Evolutionary conservation across 1,140 invertebrate genomes (phyloP).

Genomic region (Acromyrmex charruanus): DNA sequence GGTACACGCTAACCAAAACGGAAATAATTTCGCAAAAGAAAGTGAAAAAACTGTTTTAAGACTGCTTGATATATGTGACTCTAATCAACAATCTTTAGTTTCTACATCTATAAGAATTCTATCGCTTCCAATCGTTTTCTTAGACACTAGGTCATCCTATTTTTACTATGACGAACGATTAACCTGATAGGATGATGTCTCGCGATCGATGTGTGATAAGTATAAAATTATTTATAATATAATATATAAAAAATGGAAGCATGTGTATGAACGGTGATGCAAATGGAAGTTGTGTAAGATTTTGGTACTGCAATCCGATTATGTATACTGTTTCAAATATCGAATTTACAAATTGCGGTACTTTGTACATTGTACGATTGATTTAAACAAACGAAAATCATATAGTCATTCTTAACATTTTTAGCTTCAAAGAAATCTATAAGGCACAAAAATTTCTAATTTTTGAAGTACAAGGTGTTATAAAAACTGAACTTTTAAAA

Average conservation of each 20-base stretch:
- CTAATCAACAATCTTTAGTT: slow-evolving; percentile 45
- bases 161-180: slow-evolving; percentile 38
- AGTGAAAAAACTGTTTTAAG: slow-evolving; percentile 30
- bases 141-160: slow-evolving; percentile 14
- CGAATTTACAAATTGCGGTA: background rate
- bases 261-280: slow-evolving; percentile 13
- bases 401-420: background rate
- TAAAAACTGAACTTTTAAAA: background rate
- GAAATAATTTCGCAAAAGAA: slow-evolving; percentile 11
- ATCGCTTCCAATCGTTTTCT: slow-evolving; percentile 37
- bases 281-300: slow-evolving; percentile 1
- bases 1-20: background rate
- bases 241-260: slow-evolving; percentile 15
- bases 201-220: slow-evolving; percentile 45
- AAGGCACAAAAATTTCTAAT: background rate
- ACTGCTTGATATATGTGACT: slow-evolving; percentile 43
- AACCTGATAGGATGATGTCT: slow-evolving; percentile 33
- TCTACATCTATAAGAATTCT: slow-evolving; percentile 11
- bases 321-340: background rate
- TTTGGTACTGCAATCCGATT: background rate
- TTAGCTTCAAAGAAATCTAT: slow-evolving; percentile 4
- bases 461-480: slow-evolving; percentile 21
- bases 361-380: background rate
- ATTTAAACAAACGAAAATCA: slow-evolving; percentile 12
- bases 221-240: slow-evolving; percentile 56